Conservation (phyloP, 2,797 vertebrate genomes). For the Acipenser oxyrinchus region DNA sequence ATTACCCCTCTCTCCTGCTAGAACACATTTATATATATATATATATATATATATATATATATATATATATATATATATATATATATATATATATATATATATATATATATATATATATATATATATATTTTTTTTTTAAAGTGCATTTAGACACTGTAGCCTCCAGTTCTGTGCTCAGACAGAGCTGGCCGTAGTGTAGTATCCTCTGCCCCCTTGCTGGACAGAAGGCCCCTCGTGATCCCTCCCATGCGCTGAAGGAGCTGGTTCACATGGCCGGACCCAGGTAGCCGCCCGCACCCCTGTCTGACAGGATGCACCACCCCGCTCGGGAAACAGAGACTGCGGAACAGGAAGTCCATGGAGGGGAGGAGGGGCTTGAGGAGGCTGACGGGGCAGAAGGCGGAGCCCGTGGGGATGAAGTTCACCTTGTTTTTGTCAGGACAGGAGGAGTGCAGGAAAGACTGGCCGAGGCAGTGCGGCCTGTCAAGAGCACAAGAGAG, state of each 20-base stretch:
- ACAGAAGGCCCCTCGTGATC: neutral
- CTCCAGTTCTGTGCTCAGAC: too few species aligned
- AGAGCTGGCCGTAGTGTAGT: too few species aligned
- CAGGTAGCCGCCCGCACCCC: slow-evolving; percentile 41
- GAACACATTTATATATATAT: too few species aligned
- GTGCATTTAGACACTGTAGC: too few species aligned
- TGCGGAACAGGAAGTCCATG: slow-evolving; percentile 78
- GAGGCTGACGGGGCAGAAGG: slow-evolving; percentile 85
- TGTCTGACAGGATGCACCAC: slow-evolving; percentile 40
- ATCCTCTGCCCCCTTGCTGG: too few species aligned
- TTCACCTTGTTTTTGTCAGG: slow-evolving; percentile 93
- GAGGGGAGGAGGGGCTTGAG: slow-evolving; percentile 82
- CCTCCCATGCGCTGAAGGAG: too few species aligned
- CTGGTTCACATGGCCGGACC: slow-evolving; percentile 26
- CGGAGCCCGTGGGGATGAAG: slow-evolving; percentile 84
- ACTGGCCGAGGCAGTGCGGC: slow-evolving; percentile 50
- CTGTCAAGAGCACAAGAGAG: slow-evolving; percentile 35
- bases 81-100: too few species aligned
- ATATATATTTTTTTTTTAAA: too few species aligned
- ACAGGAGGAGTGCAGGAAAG: slow-evolving; percentile 63
- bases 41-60: too few species aligned
- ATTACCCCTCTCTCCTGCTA: too few species aligned
- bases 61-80: too few species aligned
- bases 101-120: too few species aligned
- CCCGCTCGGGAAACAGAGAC: slow-evolving; percentile 66